Base-by-base conservation (phyloP, 2,888 invertebrate genomes). In the Agriopis leucophaearia region DNA sequence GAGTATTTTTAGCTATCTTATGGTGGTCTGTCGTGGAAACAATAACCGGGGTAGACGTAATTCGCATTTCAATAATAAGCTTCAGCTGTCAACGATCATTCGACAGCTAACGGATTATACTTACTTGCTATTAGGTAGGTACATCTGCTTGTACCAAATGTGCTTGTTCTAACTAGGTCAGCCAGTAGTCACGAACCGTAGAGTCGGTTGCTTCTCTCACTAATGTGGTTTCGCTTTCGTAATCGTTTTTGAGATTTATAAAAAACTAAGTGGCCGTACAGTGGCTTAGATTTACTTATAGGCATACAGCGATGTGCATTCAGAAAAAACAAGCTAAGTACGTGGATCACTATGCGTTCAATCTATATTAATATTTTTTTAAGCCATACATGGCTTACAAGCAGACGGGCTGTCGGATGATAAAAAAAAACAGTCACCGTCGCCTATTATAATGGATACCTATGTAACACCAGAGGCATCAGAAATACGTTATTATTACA, bases 181-280 rank as follows among this genome's bases (percentile, higher is more conserved):
- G 74, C 68, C 74, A 64, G 71, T 77, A 72, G 64, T 71, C 74
- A 78, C 77, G 69, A 70, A 81, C 80, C 84, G 81, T 81, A 80
- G 27, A 27, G 76, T 73, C 73, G 75, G 79, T 80, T 79, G 77
- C 80, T 75, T 79, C 75, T 66, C 63, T 47, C 55, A 58, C 75
- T 79, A 80, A 81, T 80, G 73, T 76, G 81, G 78, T 85, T 82
- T 85, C 83, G 77, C 81, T 85, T 84, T 85, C 84, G 73, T 77
- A 80, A 80, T 78, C 73, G 69, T 75, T 77, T 76, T 75, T 27
- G 65, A 66, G 59, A 54, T 58, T 47, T 62, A 57, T 50, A 68
- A 59, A 63, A 66, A 59, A 16, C 35, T 59, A 59, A 68, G 64
- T 47, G 40, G 16, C 40, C 18, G 48, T 47, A 54, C 18, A 40